phyloP scores from a whole-genome alignment of 2,797 vertebrate genomes.

The Bradypodion ventrale region DNA sequence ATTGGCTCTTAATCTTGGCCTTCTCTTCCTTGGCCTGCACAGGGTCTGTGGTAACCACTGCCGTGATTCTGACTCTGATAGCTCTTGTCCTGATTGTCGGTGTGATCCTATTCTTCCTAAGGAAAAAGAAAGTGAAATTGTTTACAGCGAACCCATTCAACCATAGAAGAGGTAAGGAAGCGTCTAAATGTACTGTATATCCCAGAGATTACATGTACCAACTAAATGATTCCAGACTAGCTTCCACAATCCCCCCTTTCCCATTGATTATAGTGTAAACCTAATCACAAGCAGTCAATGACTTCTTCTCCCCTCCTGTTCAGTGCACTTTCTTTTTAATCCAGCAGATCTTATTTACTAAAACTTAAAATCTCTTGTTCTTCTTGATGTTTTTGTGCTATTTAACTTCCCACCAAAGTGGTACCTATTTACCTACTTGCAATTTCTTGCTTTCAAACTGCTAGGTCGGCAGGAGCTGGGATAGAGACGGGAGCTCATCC shows the following conservation, averaged over 20 bases:
- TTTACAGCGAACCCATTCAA: not conserved
- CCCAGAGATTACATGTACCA: not conserved
- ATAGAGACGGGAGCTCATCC: too few relatives aligned
- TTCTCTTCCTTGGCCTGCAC: not conserved
- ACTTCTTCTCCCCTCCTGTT: too few relatives aligned
- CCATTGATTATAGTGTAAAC: too few relatives aligned
- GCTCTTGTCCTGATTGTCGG: not conserved
- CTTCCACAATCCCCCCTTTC: not conserved
- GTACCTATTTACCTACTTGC: too few relatives aligned
- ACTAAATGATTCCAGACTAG: not conserved
- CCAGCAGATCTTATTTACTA: too few relatives aligned
- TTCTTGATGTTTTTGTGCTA: too few relatives aligned
- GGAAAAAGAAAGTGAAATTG: not conserved
- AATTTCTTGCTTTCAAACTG: too few relatives aligned
- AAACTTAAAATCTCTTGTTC: too few relatives aligned
- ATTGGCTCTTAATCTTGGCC: not conserved
- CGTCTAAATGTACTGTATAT: not conserved
- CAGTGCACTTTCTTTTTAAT: too few relatives aligned
- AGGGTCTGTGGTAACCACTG: not conserved
- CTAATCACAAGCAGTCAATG: too few relatives aligned
- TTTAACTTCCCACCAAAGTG: too few relatives aligned
- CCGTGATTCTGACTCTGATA: constrained; percentile 8
- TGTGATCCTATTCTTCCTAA: not conserved
- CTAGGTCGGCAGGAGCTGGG: too few relatives aligned
- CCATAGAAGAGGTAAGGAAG: constrained; percentile 16